Conservation (phyloP, 2,113 vertebrate species). For the Synodontis membranacea region DNA sequence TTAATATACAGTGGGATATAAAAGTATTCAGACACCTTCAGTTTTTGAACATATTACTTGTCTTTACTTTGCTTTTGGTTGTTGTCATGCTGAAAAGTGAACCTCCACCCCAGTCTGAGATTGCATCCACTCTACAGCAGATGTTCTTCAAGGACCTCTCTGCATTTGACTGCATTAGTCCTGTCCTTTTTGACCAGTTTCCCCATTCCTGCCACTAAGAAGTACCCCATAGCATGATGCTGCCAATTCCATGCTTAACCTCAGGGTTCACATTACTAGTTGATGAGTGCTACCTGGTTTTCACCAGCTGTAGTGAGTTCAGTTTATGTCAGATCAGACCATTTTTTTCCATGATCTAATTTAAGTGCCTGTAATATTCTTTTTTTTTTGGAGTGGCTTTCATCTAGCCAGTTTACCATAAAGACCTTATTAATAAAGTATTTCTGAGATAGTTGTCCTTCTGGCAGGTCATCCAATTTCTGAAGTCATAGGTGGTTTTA, state of each 20-base stretch:
- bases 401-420: too few species aligned
- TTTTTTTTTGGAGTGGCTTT: too few species aligned
- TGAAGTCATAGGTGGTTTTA: too few species aligned
- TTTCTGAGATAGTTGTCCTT: too few species aligned
- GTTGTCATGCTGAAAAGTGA: background rate
- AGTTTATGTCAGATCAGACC: background rate
- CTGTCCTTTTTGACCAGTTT: background rate
- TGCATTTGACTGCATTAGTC: background rate
- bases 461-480: too few species aligned
- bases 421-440: too few species aligned
- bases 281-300: background rate
- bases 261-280: background rate
- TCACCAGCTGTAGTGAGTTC: background rate
- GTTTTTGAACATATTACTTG: background rate
- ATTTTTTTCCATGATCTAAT: background rate
- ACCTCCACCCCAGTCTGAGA: background rate
- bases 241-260: background rate
- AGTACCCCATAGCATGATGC: background rate
- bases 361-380: background rate
- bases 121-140: background rate
- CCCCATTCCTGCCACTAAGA: background rate
- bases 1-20: background rate
- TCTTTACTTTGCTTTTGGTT: background rate
- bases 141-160: background rate
- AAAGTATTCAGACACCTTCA: background rate